Conservation (phyloP, 2,797 vertebrate genomes). For the Halcyon chelicuti region DNA sequence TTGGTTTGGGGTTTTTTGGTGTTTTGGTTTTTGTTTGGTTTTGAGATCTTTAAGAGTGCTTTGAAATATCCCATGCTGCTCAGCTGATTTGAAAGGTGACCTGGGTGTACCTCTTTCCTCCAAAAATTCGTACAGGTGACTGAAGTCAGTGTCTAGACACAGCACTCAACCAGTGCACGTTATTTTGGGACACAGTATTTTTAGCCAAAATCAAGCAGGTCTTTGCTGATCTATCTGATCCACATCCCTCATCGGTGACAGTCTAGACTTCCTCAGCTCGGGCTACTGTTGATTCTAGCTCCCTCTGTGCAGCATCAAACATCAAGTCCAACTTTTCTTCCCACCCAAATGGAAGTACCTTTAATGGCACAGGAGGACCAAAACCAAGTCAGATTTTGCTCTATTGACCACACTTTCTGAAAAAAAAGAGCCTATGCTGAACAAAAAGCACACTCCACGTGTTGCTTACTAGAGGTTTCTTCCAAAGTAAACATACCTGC, state of each 20-base stretch:
- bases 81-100: background rate
- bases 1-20: fast-evolving
- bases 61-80: background rate
- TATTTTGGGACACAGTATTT: background rate
- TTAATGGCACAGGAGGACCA: background rate
- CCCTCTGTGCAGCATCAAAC: background rate
- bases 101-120: background rate
- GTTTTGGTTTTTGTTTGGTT: background rate
- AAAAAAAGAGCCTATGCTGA: background rate
- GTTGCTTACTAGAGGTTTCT: background rate
- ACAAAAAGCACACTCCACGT: background rate
- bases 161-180: background rate
- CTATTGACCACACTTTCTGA: background rate
- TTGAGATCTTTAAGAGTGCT: background rate
- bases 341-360: background rate
- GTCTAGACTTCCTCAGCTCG: background rate
- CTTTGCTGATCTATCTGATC: background rate
- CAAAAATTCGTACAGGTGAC: background rate
- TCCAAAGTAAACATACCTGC: background rate
- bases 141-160: background rate
- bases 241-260: background rate
- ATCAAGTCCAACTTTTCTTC: background rate
- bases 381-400: background rate
- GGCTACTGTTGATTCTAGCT: background rate
- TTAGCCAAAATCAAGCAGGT: background rate